Conservation (phyloP, 1,140 invertebrate genomes). For the Sarcophaga bullata region DNA sequence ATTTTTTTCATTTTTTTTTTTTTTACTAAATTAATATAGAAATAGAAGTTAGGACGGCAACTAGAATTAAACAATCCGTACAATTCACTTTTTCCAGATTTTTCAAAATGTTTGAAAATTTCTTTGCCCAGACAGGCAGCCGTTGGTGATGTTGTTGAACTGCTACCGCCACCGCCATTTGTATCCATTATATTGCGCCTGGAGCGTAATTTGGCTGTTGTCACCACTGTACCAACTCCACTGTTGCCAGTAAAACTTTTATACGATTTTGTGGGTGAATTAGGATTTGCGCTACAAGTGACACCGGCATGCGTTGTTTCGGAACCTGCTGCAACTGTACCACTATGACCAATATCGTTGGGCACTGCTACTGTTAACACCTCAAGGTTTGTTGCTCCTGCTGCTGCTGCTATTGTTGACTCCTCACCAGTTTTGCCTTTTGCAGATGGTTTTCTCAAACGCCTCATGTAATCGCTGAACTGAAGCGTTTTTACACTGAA, state of each 20-base stretch:
- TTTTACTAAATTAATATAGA: slow-evolving; percentile 7
- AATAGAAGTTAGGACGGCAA: neutral
- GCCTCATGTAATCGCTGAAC: slow-evolving; percentile 33
- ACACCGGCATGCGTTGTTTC: slow-evolving; percentile 28
- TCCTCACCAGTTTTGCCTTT: slow-evolving; percentile 35
- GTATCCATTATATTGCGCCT: slow-evolving; percentile 11
- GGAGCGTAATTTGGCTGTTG: slow-evolving; percentile 23
- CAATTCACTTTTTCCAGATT: slow-evolving; percentile 60
- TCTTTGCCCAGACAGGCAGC: slow-evolving; percentile 50
- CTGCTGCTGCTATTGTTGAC: slow-evolving; percentile 1
- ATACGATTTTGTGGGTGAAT: slow-evolving; percentile 12
- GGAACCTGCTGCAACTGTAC: neutral
- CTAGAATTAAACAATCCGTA: slow-evolving; percentile 49
- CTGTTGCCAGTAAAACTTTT: neutral
- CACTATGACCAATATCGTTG: neutral
- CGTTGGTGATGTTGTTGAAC: neutral
- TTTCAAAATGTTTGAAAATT: slow-evolving; percentile 62
- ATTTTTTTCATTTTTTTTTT: slow-evolving; percentile 26
- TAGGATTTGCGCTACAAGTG: neutral
- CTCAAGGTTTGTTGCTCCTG: neutral
- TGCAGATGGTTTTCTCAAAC: slow-evolving; percentile 31
- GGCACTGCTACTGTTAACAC: neutral
- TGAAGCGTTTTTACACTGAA: neutral
- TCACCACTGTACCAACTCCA: slow-evolving; percentile 2
- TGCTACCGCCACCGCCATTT: neutral